Conservation (phyloP, 2,113 vertebrate species). For the Elanus axillaris region DNA sequence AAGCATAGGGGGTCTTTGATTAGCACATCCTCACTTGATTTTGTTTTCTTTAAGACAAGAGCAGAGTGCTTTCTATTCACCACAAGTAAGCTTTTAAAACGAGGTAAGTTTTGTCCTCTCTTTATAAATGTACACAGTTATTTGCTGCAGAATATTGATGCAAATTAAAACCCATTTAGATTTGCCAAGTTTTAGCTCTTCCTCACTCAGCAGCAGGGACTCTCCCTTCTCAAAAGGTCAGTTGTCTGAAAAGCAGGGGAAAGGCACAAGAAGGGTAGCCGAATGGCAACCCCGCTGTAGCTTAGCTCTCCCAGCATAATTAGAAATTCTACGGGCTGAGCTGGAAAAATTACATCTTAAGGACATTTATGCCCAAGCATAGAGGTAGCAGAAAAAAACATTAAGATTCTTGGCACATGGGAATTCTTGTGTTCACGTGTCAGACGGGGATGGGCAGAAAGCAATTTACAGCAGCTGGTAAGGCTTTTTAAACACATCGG, state of each 20-base stretch:
- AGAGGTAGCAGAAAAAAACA: not conserved
- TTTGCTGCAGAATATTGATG: not conserved
- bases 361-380: not conserved
- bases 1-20: not conserved
- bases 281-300: not conserved
- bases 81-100: not conserved
- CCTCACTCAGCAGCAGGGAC: not conserved
- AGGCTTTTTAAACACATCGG: not conserved
- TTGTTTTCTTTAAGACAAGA: not conserved
- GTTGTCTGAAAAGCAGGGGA: not conserved
- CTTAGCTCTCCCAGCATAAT: not conserved
- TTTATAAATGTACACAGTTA: not conserved
- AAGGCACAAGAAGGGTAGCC: not conserved
- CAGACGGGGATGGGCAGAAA: not conserved
- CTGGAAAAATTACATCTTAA: constrained; percentile 22
- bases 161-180: not conserved
- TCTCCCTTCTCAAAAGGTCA: not conserved
- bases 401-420: constrained; percentile 28
- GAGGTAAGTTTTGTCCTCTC: not conserved
- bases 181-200: not conserved
- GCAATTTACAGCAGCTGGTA: not conserved
- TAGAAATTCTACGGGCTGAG: not conserved
- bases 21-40: not conserved
- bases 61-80: not conserved
- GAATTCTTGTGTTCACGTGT: not conserved